phyloP scores from a whole-genome alignment of 2,888 invertebrate species.

The Clitarchus hookeri region DNA sequence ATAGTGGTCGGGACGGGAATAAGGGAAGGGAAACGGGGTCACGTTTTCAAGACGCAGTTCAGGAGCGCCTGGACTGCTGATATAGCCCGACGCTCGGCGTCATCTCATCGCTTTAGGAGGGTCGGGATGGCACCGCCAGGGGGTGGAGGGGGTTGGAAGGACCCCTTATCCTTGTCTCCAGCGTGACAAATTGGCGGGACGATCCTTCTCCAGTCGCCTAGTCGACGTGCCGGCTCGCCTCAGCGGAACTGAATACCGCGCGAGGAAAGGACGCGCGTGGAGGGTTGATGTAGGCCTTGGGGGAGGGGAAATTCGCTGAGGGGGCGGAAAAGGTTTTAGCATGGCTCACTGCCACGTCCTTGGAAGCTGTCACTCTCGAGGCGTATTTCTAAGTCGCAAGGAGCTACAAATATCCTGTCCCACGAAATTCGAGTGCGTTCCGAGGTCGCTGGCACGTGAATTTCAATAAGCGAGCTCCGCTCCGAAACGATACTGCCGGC shows the following conservation, averaged over 20 bases:
- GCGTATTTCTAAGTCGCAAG: too few relatives aligned
- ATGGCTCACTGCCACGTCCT: not conserved
- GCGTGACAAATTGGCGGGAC: not conserved
- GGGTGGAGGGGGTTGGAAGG: too few relatives aligned
- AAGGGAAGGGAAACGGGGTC: not conserved
- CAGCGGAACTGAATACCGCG: not conserved
- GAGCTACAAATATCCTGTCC: too few relatives aligned
- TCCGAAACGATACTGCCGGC: too few relatives aligned
- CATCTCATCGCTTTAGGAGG: not conserved
- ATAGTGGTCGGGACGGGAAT: too few relatives aligned
- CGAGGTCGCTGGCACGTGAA: not conserved
- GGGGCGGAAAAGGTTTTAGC: not conserved
- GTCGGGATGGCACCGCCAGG: not conserved
- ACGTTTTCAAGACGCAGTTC: not conserved
- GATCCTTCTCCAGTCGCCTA: not conserved
- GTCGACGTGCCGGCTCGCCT: not conserved
- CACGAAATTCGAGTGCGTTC: not conserved
- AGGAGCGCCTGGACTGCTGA: not conserved
- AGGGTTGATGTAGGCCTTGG: not conserved
- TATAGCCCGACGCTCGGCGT: not conserved
- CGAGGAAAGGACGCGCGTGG: not conserved
- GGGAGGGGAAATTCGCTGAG: too few relatives aligned
- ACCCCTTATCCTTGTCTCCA: not conserved
- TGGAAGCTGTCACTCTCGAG: not conserved
- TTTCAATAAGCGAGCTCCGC: not conserved